Conservation (phyloP, 1,140 invertebrate genomes). For the Drosophila carrolli region DNA sequence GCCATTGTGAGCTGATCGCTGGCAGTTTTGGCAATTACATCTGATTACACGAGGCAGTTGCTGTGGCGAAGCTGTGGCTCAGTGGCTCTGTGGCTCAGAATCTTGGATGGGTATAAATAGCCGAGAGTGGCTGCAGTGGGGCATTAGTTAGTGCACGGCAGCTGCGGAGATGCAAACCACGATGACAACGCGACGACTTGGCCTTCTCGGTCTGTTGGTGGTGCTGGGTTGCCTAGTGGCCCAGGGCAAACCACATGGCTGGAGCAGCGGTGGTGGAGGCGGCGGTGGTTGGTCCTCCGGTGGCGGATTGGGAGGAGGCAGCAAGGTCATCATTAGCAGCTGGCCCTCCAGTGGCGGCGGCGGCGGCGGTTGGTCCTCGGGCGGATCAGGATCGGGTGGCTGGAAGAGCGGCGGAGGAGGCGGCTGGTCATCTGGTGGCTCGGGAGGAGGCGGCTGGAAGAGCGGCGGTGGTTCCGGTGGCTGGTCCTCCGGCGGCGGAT, state of each 20-base stretch:
- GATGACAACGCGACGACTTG: conserved; percentile 41
- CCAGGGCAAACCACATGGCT: conserved; percentile 62
- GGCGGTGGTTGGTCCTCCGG: conserved; percentile 36
- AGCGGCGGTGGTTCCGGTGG: conserved; percentile 27
- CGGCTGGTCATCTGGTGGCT: conserved; percentile 33
- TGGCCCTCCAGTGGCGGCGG: conserved; percentile 40
- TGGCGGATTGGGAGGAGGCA: conserved; percentile 14
- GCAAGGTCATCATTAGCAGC: conserved; percentile 34
- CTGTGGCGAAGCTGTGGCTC: conserved; percentile 17
- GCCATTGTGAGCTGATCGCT: conserved; percentile 41
- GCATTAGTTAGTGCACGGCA: conserved; percentile 75
- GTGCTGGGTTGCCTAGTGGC: conserved; percentile 34
- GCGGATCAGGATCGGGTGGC: conserved; percentile 21
- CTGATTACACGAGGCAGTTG: conserved; percentile 64
- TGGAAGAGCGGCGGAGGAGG: conserved; percentile 40
- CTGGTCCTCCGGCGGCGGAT: conserved; percentile 27
- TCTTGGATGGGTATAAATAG: conserved; percentile 68
- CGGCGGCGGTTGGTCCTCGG: conserved; percentile 11
- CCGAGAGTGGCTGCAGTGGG: conserved; percentile 60
- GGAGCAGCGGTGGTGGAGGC: conserved; percentile 37
- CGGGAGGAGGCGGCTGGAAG: conserved; percentile 46
- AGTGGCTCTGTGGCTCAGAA: conserved; percentile 22
- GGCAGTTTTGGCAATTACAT: conserved; percentile 75
- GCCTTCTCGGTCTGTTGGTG: conserved; percentile 43
- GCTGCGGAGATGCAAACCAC: conserved; percentile 68